Evolutionary conservation across 2,113 vertebrate species (phyloP).

Genomic region (Conger conger): DNA sequence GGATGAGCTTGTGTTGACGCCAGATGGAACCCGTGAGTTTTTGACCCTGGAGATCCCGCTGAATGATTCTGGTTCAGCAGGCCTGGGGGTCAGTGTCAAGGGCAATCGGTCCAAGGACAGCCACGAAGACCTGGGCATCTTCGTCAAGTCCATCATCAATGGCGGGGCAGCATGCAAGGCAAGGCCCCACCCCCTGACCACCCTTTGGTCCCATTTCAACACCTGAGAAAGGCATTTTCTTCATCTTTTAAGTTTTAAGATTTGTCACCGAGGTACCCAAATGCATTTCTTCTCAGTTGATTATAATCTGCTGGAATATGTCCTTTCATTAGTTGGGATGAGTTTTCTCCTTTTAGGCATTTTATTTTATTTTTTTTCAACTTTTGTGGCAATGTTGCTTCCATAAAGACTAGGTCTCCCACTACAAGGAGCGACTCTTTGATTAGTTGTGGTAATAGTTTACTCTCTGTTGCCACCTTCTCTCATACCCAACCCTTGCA

Average conservation of each 20-base stretch:
- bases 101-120: constrained; percentile 96
- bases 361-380: neutral
- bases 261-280: neutral
- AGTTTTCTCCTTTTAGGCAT: neutral
- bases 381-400: neutral
- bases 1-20: constrained; percentile 86
- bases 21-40: constrained; percentile 89
- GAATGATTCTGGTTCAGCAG: constrained; percentile 95
- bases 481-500: neutral
- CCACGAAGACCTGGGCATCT: constrained; percentile 93
- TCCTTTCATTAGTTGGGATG: neutral
- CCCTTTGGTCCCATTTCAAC: neutral
- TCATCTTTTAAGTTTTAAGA: neutral
- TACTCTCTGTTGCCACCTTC: neutral
- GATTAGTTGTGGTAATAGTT: neutral
- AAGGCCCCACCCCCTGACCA: constrained; percentile 43
- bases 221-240: neutral
- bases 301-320: neutral
- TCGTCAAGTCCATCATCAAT: constrained; percentile 98
- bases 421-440: neutral
- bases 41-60: constrained; percentile 95
- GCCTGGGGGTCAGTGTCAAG: constrained; percentile 96
- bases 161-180: constrained; percentile 96
- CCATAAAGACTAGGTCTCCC: no score
- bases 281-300: no score